A percentile compares a stretch with the other conserved stretches of the same genome.
Conservation (phyloP, 2,888 invertebrate species). For the Erannis defoliaria region DNA sequence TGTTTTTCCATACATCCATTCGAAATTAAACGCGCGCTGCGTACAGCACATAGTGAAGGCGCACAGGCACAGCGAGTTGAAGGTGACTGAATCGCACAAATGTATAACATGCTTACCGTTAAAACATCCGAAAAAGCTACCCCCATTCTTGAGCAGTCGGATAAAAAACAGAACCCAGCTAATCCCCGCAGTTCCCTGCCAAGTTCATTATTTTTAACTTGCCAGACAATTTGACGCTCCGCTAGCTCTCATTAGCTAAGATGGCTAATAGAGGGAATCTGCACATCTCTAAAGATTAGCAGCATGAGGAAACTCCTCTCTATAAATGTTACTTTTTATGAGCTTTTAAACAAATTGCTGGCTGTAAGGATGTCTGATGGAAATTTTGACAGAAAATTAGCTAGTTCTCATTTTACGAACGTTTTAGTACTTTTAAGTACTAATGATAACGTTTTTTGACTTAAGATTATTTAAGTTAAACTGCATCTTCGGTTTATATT, state of each 20-base stretch:
- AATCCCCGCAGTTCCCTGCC: conserved; percentile 1
- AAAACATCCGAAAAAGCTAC: no score
- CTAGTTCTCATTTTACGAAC: not conserved
- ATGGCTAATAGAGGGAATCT: conserved; percentile 36
- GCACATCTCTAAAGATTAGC: conserved; percentile 25
- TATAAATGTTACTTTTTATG: conserved; percentile 22
- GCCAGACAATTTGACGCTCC: conserved; percentile 33
- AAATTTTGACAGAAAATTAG: not conserved
- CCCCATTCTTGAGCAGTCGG: no score
- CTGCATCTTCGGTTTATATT: no score
- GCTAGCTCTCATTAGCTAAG: conserved; percentile 31
- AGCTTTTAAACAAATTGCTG: conserved; percentile 16
- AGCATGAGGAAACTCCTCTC: conserved; percentile 16
- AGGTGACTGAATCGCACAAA: no score
- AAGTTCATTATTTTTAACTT: conserved; percentile 37
- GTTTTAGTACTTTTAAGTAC: not conserved
- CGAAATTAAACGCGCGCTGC: no score
- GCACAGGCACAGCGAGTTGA: no score
- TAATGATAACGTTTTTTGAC: no score
- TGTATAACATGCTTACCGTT: no score
- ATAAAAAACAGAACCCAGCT: conserved; percentile 16
- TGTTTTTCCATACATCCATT: no score
- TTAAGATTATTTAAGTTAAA: no score
- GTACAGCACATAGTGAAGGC: no score
- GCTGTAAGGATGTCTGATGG: conserved; percentile 2